phyloP scores from a whole-genome alignment of 2,888 invertebrate species.

The Rhagonycha fulva region DNA sequence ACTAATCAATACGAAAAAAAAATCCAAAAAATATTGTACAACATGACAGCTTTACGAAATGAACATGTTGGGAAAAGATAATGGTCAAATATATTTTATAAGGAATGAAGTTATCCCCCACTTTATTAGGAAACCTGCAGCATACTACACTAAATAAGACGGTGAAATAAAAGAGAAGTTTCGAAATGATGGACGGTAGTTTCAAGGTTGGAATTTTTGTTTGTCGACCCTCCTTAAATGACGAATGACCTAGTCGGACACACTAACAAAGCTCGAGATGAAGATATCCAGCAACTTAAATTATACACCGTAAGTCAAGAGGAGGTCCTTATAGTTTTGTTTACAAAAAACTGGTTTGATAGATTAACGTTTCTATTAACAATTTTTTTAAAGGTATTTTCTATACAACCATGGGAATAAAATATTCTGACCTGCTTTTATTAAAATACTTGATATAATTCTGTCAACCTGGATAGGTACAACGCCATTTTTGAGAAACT shows the following conservation, averaged over 20 bases:
- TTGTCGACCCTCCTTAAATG: conserved; percentile 39
- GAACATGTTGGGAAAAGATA: not conserved
- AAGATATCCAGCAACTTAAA: conserved; percentile 34
- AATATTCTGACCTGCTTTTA: conserved; percentile 15
- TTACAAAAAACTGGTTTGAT: conserved; percentile 34
- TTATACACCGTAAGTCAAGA: conserved; percentile 26
- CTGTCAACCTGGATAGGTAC: not conserved
- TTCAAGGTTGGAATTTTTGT: conserved; percentile 59
- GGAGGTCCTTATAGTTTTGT: conserved; percentile 29
- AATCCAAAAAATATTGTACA: not conserved
- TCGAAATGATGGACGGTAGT: conserved; percentile 49
- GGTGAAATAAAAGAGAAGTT: conserved; percentile 27
- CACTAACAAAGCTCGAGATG: conserved; percentile 35
- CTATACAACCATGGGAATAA: conserved; percentile 24
- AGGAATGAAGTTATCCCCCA: conserved; percentile 5
- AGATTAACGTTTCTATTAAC: conserved; percentile 35
- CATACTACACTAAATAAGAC: conserved; percentile 15
- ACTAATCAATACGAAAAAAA: not conserved
- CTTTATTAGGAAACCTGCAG: not conserved
- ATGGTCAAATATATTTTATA: not conserved
- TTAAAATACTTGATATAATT: not conserved
- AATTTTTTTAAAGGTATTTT: conserved; percentile 21
- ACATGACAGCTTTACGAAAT: not conserved
- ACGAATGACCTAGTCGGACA: conserved; percentile 38
- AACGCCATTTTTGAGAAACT: not conserved